These are phyloP conservation scores for Drosophila tropicalis DNA, from an alignment of 1,140 invertebrate species.

Conservation along the genomic window DNA sequence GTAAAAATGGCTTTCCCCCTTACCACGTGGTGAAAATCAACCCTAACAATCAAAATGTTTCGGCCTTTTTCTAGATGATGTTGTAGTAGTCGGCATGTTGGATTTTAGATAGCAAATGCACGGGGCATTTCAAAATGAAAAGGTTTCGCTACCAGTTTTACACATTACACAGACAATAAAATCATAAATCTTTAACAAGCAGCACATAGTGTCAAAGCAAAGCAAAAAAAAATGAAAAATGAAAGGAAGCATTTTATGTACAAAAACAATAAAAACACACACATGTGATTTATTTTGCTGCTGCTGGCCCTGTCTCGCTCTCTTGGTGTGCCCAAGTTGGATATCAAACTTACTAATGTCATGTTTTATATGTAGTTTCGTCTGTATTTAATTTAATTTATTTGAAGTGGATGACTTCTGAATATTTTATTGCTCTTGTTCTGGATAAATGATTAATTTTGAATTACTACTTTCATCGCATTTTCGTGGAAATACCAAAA, in stretches of 20 bases:
- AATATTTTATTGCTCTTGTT: neutral
- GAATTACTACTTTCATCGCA: neutral
- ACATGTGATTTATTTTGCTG: slow-evolving; percentile 64
- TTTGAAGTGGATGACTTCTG: neutral
- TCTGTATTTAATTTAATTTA: neutral
- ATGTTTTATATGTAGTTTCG: neutral
- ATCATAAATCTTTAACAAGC: neutral
- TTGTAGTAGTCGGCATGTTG: neutral
- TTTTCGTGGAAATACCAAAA: slow-evolving; percentile 5
- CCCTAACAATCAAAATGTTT: slow-evolving; percentile 66
- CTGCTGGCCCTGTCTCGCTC: neutral
- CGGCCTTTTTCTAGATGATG: slow-evolving; percentile 38
- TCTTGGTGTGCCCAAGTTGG: slow-evolving; percentile 54
- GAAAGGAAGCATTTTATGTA: slow-evolving; percentile 11
- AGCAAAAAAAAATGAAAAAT: slow-evolving; percentile 26
- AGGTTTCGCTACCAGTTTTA: neutral
- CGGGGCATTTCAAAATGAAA: neutral
- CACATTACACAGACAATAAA: neutral
- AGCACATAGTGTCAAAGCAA: slow-evolving; percentile 33
- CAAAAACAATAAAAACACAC: slow-evolving; percentile 52
- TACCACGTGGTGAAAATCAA: slow-evolving; percentile 79
- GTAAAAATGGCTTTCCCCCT: slow-evolving; percentile 22
- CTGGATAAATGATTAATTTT: slow-evolving; percentile 9
- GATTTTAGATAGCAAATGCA: neutral
- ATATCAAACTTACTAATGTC: slow-evolving; percentile 1